Evolutionary conservation across 2,888 invertebrate species (phyloP), one percentile per base, ranked within the genome.

Genomic region (Leptinotarsa tumamoca): DNA sequence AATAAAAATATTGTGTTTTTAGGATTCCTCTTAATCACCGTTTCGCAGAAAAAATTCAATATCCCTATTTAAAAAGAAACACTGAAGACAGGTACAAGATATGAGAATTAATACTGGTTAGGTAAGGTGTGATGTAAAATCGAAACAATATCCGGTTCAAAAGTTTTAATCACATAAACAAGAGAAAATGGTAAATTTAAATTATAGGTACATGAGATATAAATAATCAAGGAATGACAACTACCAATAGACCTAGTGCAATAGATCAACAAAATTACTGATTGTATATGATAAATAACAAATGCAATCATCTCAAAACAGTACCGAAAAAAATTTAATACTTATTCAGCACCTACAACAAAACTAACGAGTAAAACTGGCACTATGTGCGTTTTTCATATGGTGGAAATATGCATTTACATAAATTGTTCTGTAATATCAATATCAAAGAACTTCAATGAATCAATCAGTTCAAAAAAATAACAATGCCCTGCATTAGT

Each of bases 181-280:
- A 33, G 33, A 33, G 33, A 63, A 63, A 63, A 33, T 63, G 27
- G 33, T 63, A 33, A 63, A 63, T 33, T 63, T n/a, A 63, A 58
- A 33, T 63, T 33, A 15, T 33, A 43, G 63, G 43, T 63, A 58
- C 63, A 54, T 61, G 43, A 68, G 52, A 50, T 67, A 72, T 67
- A 72, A 72, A 72, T 58, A 74, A 70, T 74, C 50, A 43, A 63
- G 71, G 71, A 75, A 71, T 75, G 68, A 58, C 52, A 56, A 73
- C 68, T 61, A 73, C 61, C 21, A 67, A 43, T 23, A 73, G 49
- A 61, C 27, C 54, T 71, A 71, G 58, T 68, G 58, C 49, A 63
- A 68, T 49, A 66, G 23, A 68, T 23, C 68, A 68, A 75, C 68
- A 72, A 63, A 71, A 75, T 58, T 23, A 50, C 68, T 15, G 51